These are phyloP conservation scores for Crocuta crocuta DNA, from an alignment of 2,113 vertebrate species.

Conservation along the genomic window DNA sequence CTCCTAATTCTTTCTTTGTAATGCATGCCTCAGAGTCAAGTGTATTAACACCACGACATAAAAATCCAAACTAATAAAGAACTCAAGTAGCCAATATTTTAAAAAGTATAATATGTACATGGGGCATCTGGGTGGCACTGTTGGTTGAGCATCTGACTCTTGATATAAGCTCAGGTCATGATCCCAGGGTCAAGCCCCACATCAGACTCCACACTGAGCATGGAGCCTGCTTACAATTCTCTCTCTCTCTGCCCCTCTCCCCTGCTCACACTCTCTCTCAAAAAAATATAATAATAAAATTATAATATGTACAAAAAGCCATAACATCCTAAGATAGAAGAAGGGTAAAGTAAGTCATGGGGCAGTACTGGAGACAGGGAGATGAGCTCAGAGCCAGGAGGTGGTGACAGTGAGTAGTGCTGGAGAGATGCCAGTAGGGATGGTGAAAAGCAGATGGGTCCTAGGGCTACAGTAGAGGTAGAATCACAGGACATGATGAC, in stretches of 20 bases:
- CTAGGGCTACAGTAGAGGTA: neutral
- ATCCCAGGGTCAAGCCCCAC: too few relatives aligned
- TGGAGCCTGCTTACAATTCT: too few relatives aligned
- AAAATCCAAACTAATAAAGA: slow-evolving; percentile 9
- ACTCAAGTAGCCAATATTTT: neutral
- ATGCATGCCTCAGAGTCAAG: slow-evolving; percentile 4
- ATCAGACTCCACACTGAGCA: too few relatives aligned
- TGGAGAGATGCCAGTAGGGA: neutral
- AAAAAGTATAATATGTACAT: neutral
- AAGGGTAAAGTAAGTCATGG: neutral
- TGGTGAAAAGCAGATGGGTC: neutral
- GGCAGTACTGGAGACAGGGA: neutral
- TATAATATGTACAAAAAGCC: neutral
- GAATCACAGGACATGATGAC: neutral
- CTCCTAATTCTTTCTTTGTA: slow-evolving; percentile 24
- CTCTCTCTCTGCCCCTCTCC: too few relatives aligned
- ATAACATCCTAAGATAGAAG: neutral
- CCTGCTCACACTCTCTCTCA: too few relatives aligned
- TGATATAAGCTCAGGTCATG: too few relatives aligned
- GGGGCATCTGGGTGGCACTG: too few relatives aligned
- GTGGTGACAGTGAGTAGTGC: neutral
- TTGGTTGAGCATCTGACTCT: too few relatives aligned
- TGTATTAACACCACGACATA: neutral
- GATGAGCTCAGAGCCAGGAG: neutral
- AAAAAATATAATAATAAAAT: too few relatives aligned